Base-by-base conservation (phyloP, 2,797 vertebrate genomes). In the Smutsia temminckii region DNA sequence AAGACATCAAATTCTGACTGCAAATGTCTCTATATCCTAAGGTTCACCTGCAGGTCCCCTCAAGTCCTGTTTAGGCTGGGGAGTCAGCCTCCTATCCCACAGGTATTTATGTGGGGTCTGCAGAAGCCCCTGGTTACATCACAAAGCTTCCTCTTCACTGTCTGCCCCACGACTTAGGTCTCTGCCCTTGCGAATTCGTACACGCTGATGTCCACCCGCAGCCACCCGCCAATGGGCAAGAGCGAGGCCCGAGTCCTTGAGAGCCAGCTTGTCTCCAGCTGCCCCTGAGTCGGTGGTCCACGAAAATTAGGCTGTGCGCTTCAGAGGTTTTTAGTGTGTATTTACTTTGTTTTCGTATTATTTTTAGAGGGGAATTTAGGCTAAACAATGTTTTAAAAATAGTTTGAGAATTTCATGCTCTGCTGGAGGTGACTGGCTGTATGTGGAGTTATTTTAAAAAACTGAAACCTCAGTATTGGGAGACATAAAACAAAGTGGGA, bases 371-470 rank as follows among this genome's bases (percentile, higher is more conserved):
- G 49, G 57, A 71, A 72, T 86, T 51, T 59, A 71, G 42, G 51
- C 79, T 92, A 68, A 81, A 74, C 5, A 72, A 32, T 23, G 14
- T 89, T 96, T 92, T 69, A 40, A 96, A 90, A 96, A 81, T 92
- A 63, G 91, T 77, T 40, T 29, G 37, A 97, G 53, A 40, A 57
- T 83, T 42, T 79, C 42, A 32, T 16, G 40, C 34, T 61, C 68
- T 14, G 8, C 20, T 64, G 64, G 21, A 89, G 25, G 46, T 80
- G 75, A 61, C 37, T 91, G 68, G 66, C 53, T 81, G 27, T 57
- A 55, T 3, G 7, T 72, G 46, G 68, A 80, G 34, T 71, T 93
- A 68, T 40, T 96, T 88, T 74, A 61, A 95, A 46, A 95, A 92
- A 57, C 32, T 53, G 77, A 61, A 93, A 71, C 34, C 61, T 51